phyloP scores from a whole-genome alignment of 2,113 vertebrate genomes.

The Bufo bufo region DNA sequence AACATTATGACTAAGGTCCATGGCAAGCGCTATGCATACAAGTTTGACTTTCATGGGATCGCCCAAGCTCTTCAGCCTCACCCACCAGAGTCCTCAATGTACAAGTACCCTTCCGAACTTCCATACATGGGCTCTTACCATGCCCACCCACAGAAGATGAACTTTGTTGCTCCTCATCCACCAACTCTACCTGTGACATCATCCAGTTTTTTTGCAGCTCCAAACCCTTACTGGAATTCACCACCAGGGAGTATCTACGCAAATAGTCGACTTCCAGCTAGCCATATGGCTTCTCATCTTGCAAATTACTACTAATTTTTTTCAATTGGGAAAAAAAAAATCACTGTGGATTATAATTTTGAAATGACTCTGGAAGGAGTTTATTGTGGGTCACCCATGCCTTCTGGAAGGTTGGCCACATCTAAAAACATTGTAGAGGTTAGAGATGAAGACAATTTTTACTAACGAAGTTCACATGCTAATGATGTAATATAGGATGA shows the following conservation, averaged over 20 bases:
- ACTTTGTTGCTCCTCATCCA: constrained; percentile 84
- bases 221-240: constrained; percentile 88
- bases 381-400: constrained; percentile 67
- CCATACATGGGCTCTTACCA: constrained; percentile 88
- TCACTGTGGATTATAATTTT: constrained; percentile 60
- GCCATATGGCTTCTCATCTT: constrained; percentile 87
- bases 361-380: constrained; percentile 66
- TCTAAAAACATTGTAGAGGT: constrained; percentile 62
- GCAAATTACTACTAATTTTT: constrained; percentile 84
- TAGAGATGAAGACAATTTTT: constrained; percentile 63
- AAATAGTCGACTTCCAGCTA: constrained; percentile 79
- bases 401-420: constrained; percentile 63
- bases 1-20: constrained; percentile 95
- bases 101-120: constrained; percentile 88
- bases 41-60: constrained; percentile 91
- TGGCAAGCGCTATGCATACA: constrained; percentile 89
- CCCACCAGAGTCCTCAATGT: constrained; percentile 83
- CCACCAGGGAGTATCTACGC: constrained; percentile 84
- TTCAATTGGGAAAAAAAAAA: background rate
- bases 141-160: constrained; percentile 87
- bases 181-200: constrained; percentile 82
- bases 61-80: constrained; percentile 89
- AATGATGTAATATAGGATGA: constrained; percentile 64
- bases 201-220: constrained; percentile 82
- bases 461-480: constrained; percentile 68